Evolutionary conservation across 1,140 invertebrate species (phyloP).

Genomic region (Zaprionus nigranus): DNA sequence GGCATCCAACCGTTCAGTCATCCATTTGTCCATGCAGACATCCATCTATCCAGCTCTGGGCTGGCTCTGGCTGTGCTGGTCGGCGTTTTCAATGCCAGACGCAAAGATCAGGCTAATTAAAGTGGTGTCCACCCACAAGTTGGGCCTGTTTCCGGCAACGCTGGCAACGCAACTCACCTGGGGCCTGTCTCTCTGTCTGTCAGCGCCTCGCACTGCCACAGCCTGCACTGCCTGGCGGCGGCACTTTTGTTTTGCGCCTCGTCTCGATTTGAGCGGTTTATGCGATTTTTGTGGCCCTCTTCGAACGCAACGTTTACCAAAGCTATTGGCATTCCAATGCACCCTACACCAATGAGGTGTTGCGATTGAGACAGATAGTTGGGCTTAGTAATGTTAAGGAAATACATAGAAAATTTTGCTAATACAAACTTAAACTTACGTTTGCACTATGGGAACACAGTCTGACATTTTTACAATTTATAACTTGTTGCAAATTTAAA

Average conservation of each 20-base stretch:
- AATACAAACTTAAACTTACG: no score
- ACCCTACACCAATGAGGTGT: slow-evolving; percentile 10
- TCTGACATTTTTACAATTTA: no score
- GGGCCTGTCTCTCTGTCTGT: slow-evolving; percentile 63
- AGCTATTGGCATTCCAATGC: slow-evolving; percentile 19
- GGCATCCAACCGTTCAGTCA: slow-evolving; percentile 23
- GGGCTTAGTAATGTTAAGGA: neutral
- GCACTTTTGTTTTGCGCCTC: slow-evolving; percentile 56
- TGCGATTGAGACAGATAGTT: neutral
- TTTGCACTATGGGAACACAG: no score
- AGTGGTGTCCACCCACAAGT: slow-evolving; percentile 75
- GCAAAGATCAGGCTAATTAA: slow-evolving; percentile 72
- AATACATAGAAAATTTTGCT: neutral
- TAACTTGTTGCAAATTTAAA: no score
- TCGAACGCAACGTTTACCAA: slow-evolving; percentile 29
- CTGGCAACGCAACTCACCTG: neutral
- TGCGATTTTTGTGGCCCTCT: slow-evolving; percentile 68
- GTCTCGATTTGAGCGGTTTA: slow-evolving; percentile 72
- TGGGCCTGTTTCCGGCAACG: slow-evolving; percentile 23
- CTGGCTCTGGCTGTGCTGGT: slow-evolving; percentile 28
- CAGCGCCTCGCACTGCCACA: slow-evolving; percentile 45
- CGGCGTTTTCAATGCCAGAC: slow-evolving; percentile 69
- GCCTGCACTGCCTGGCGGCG: slow-evolving; percentile 18
- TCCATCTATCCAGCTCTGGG: slow-evolving; percentile 41
- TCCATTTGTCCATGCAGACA: slow-evolving; percentile 28